These are phyloP conservation scores for Lagocephalus sceleratus DNA, from an alignment of 2,797 vertebrate species.

Conservation along the genomic window DNA sequence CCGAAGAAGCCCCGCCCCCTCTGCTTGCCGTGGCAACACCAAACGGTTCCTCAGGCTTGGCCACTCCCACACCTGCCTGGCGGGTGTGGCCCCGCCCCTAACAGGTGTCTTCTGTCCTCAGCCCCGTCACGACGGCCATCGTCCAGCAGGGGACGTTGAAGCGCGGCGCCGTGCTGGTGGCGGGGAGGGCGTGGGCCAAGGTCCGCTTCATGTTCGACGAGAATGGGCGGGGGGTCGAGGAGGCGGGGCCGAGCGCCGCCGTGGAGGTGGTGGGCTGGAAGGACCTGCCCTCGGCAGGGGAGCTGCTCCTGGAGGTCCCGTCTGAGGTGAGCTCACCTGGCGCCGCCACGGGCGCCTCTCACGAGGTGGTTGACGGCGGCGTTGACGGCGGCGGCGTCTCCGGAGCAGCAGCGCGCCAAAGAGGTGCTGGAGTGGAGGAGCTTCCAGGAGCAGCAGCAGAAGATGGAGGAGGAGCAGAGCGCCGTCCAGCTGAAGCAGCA, in stretches of 20 bases:
- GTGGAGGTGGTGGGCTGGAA: conserved; percentile 94
- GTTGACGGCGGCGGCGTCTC: too few relatives aligned
- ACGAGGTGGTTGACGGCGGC: too few relatives aligned
- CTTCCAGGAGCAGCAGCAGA: conserved; percentile 77
- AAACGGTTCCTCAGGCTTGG: too few relatives aligned
- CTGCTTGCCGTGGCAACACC: too few relatives aligned
- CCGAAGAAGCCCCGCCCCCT: too few relatives aligned
- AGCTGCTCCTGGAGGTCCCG: conserved; percentile 90
- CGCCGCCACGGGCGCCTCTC: too few relatives aligned
- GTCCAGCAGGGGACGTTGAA: conserved; percentile 86
- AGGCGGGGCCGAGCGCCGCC: conserved; percentile 79
- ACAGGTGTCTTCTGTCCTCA: conserved; percentile 38
- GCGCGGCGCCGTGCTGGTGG: conserved; percentile 86
- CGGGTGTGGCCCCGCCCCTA: neutral
- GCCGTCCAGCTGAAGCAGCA: conserved; percentile 80
- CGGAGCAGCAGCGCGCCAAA: conserved; percentile 77
- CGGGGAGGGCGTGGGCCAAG: conserved; percentile 89
- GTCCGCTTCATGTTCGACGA: conserved; percentile 93
- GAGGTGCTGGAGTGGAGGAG: conserved; percentile 90
- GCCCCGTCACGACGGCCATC: conserved; percentile 86
- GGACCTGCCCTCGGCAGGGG: conserved; percentile 88
- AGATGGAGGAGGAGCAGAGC: conserved; percentile 73
- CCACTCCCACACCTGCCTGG: too few relatives aligned
- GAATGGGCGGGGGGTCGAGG: conserved; percentile 70
- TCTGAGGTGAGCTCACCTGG: conserved; percentile 91